Base-by-base conservation (phyloP, 1,140 invertebrate species). In the Drosophila quadrilineata region DNA sequence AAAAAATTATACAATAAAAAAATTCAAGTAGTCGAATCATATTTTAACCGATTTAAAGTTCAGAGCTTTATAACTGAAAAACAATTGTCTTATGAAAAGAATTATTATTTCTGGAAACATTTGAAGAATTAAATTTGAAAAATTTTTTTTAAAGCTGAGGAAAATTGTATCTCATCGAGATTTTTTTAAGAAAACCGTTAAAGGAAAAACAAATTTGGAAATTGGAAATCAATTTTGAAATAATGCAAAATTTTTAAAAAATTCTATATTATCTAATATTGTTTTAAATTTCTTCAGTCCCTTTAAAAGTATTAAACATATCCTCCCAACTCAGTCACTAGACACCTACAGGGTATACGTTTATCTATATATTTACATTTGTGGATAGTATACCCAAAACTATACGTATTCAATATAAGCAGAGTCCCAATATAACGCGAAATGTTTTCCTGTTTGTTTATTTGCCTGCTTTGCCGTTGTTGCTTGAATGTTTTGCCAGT, bases 371-470 rank as follows among this genome's bases (percentile, higher is more conserved):
- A 0, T 67, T 22, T 48, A 72, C 28, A 70, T 16, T 19, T 53
- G 26, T 36, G 12, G 21, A 26, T 50, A 33, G 45, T 22, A 63
- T 58, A 60, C 52, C 24, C 43, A 22, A 36, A 66, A 33, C 33
- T 56, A 70, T 65, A 69, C 48, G 38, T 71, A 75, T 75, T 53
- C 49, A 22, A 29, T 45, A 56, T 59, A 48, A 49, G 36, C 22
- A 43, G 24, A 70, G 75, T 53, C 49, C 9, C 16, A 19, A 63
- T 72, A 60, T 72, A n/a, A 65, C 72, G 31, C 28, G n/a, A n/a
- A n/a, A n/a, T 28, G 46, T 45, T 60, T 40, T 72, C 24, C 65
- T 62, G 70, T 71, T 74, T 85, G 69, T 79, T 75, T 85, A 67
- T 76, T 80, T 84, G 74, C 41, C 36, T 62, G 75, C 53, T 64